phyloP scores from a whole-genome alignment of 64 coral and sea anemone genomes.

The Stichodactyla mertensii region DNA sequence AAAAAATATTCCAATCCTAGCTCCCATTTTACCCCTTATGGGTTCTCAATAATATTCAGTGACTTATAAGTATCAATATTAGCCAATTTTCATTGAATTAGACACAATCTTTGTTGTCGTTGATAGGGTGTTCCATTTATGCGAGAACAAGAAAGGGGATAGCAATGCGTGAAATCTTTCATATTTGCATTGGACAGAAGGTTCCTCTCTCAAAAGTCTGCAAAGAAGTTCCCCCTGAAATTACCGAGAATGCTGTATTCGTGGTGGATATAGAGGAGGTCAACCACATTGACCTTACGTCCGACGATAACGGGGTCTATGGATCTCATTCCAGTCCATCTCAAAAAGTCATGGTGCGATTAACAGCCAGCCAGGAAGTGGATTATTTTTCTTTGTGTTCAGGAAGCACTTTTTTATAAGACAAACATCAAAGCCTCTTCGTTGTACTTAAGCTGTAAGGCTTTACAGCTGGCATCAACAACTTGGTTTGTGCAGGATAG shows the following conservation, averaged over 20 bases:
- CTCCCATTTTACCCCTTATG: no score
- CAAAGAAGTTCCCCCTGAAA: slow-evolving; percentile 4
- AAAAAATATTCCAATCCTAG: no score
- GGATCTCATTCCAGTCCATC: slow-evolving; percentile 27
- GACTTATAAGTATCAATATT: no score
- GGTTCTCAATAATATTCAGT: no score
- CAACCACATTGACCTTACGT: slow-evolving; percentile 19
- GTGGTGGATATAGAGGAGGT: slow-evolving; percentile 16
- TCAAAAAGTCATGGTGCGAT: slow-evolving; percentile 17
- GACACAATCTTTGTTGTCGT: no score
- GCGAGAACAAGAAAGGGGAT: slow-evolving; percentile 10
- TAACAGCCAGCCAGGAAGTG: background rate
- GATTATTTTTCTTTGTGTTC: background rate
- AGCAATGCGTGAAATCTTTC: slow-evolving; percentile 20
- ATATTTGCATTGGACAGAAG: slow-evolving; percentile 29
- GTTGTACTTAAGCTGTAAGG: slow-evolving; percentile 25
- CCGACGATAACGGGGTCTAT: slow-evolving; percentile 38
- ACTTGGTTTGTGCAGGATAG: slow-evolving; percentile 19
- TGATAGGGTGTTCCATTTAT: slow-evolving; percentile 24
- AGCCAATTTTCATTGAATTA: no score
- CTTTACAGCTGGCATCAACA: slow-evolving; percentile 43
- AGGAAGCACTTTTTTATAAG: background rate
- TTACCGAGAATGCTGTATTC: slow-evolving; percentile 41
- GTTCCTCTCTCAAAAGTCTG: background rate
- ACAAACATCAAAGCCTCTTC: slow-evolving; percentile 26